Base-by-base conservation (phyloP, 2,797 vertebrate species). In the Sebastolobus alascanus region DNA sequence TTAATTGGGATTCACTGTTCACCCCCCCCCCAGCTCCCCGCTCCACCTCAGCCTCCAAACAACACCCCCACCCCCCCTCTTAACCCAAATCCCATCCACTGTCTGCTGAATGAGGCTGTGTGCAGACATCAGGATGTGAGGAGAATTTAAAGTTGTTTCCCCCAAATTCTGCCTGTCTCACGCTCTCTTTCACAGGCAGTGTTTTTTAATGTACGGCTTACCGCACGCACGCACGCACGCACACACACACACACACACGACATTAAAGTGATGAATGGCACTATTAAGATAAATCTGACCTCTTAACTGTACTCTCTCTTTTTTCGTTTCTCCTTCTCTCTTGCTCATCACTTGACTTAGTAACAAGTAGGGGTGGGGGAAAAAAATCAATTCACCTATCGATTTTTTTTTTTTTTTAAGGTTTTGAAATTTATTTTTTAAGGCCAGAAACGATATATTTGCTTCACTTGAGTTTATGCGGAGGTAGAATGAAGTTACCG, bases 91-190 rank as follows among this genome's bases (percentile, higher is more conserved):
- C 75, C 61, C 25, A 25, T 64, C 56, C 59, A 10, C 80, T 72
- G 75, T 29, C 64, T 67, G 67, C 71, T 79, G 76, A 90, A 81
- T 79, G 46, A 80, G 73, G 68, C 77, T 80, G 75, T 84, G 81
- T 84, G 81, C 69, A 89, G 84, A 85, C 84, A 61, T 65, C 40
- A 60, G 70, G 75, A 77, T 92, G 83, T 88, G 87, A 89, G 64
- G 46, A 60, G 86, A 87, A 89, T 91, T 82, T 86, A 69, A 87
- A 88, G 69, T 75, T 68, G 31, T 68, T 73, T 71, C 70, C 46
- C 52, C 35, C 14, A 38, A 22, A 61, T 54, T 83, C 33, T 50
- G 40, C 58, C 78, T 38, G 60, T 59, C 46, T 50, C 60, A 9
- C 61, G 40, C 13, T 68, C 35, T 55, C 43, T 25, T 55, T 37